Evolutionary conservation across 2,888 invertebrate genomes (phyloP).

Genomic region (Agonopterix arenella): DNA sequence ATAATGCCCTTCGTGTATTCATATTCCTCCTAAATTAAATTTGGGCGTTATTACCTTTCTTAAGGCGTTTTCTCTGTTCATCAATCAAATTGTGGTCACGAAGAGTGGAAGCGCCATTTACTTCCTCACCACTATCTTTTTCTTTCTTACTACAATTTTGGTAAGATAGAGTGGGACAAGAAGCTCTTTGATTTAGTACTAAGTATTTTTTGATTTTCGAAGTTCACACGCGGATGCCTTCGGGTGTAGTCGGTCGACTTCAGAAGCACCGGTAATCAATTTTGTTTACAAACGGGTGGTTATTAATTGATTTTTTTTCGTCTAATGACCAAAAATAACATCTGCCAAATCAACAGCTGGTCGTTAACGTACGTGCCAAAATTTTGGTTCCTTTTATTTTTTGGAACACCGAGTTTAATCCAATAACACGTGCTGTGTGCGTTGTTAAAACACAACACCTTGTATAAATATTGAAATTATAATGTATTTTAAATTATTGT

Average conservation of each 20-base stretch:
- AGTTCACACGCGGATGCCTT: constrained; percentile 57
- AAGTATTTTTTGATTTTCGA: constrained; percentile 57
- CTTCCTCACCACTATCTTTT: constrained; percentile 49
- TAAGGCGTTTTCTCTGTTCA: constrained; percentile 75
- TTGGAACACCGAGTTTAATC: constrained; percentile 19
- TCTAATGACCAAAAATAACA: constrained; percentile 69
- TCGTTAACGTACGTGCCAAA: constrained; percentile 67
- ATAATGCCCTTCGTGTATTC: constrained; percentile 48
- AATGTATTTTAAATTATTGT: no score
- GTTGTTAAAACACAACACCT: no score
- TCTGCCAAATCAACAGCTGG: constrained; percentile 60
- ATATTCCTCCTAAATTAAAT: constrained; percentile 69
- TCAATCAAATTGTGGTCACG: constrained; percentile 63
- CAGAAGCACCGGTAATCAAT: constrained; percentile 71
- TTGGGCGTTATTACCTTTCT: constrained; percentile 71
- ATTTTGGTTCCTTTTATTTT: constrained; percentile 22
- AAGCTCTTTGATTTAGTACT: constrained; percentile 47
- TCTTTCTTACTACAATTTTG: constrained; percentile 19
- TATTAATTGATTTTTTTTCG: constrained; percentile 67
- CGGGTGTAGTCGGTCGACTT: constrained; percentile 55
- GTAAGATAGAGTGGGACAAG: constrained; percentile 33
- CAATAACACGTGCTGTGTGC: no score
- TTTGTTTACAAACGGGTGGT: constrained; percentile 68
- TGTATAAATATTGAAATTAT: no score
- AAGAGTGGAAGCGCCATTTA: constrained; percentile 54